phyloP scores from a whole-genome alignment of 2,113 vertebrate genomes.

The Cyanoderma ruficeps region DNA sequence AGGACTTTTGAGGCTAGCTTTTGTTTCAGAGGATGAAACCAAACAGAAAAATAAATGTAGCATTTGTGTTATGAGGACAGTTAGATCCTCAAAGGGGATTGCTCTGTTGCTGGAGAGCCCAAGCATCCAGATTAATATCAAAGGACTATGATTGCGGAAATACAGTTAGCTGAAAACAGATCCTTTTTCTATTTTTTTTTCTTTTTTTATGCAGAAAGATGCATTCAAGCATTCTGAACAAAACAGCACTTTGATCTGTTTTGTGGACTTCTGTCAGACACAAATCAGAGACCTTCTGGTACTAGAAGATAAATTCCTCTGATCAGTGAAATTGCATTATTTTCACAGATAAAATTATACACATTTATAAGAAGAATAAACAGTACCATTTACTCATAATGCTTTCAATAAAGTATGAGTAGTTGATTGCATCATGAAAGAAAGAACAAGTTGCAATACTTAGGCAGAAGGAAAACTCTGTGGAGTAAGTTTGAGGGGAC shows the following conservation, averaged over 20 bases:
- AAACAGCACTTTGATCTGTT: neutral
- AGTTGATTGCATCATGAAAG: neutral
- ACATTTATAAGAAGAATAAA: neutral
- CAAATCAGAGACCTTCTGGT: neutral
- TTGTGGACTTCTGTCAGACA: neutral
- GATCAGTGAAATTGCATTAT: neutral
- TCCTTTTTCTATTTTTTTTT: neutral
- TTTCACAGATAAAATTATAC: neutral
- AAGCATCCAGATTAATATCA: neutral
- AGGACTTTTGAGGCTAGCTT: neutral
- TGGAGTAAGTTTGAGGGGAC: neutral
- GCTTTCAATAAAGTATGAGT: neutral
- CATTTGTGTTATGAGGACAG: neutral
- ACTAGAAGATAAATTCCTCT: neutral
- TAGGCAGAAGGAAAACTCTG: neutral
- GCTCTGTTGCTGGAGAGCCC: neutral
- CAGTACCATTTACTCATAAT: neutral
- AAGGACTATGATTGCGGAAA: neutral
- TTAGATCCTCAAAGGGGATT: neutral
- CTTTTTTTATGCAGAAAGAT: neutral
- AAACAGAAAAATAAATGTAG: neutral
- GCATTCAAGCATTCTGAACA: neutral
- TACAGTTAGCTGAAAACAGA: neutral
- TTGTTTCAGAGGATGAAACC: neutral
- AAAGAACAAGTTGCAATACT: neutral